Base-by-base conservation (phyloP, 2,113 vertebrate species). In the Phalacrocorax aristotelis region DNA sequence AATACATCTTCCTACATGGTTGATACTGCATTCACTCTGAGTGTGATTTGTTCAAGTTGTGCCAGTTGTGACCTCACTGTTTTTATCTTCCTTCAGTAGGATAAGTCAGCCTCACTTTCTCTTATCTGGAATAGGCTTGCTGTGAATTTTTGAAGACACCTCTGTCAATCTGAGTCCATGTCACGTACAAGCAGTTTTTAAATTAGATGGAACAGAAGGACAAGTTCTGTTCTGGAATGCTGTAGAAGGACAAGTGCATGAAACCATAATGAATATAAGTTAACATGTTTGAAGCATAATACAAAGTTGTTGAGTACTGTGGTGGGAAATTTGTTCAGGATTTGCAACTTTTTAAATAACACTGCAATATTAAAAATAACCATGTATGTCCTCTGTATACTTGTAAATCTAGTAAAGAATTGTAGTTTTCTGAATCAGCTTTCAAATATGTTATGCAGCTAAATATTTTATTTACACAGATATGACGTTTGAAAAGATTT, bases 101-200 rank as follows among this genome's bases (percentile, higher is more conserved):
- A 40, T 91, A 95, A 87, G 58, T 74, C 51, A 65, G 40, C 88
- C 75, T 70, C 66, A 62, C 22, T 90, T 40, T 34, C 58, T 92
- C 49, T 95, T 93, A 80, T 80, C 91, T 76, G n/a, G 29, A 80
- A 36, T 54, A 89, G 90, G 30, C 49, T 94, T 80, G 55, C 75
- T 97, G 90, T 79, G 62, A 62, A 64, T 93, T 97, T 94, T 93
- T 96, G 76, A 76, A 88, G 86, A 85, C 83, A 82, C 34, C 58
- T 91, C 72, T 95, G 71, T 96, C 81, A 82, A 89, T 78, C 61
- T 46, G 58, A 60, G 32, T 92, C 69, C 34, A 6, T 92, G 78
- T 94, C 70, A 86, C 0, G 0, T 84, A 48, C 27, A 60, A 40
- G n/a, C 42, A 65, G 38, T 61, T 91, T 94, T 93, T 57, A 64